Conservation (phyloP, 2,113 vertebrate genomes). For the Otus sunia region DNA sequence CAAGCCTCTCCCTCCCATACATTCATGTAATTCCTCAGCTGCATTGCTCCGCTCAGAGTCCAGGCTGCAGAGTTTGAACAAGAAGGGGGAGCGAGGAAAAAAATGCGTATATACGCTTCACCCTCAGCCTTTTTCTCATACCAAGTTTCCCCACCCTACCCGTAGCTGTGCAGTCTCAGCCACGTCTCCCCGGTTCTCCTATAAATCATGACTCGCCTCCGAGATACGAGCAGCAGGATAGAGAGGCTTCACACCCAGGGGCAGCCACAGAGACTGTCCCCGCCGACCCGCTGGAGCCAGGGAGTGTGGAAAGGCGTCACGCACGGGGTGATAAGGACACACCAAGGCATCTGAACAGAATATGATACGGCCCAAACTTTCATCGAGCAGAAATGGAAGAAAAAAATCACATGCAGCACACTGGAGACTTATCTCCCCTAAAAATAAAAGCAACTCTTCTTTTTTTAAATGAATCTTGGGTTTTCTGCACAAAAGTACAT, state of each 20-base stretch:
- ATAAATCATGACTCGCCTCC: not conserved
- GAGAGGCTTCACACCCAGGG: not conserved
- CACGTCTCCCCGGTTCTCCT: not conserved
- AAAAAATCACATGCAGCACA: not conserved
- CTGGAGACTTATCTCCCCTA: not conserved
- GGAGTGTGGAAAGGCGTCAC: not conserved
- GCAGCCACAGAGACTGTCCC: not conserved
- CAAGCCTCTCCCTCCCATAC: slow-evolving; percentile 44
- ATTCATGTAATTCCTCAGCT: slow-evolving; percentile 62
- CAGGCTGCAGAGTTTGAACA: not conserved
- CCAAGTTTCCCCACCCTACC: slow-evolving; percentile 6
- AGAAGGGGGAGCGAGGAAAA: not conserved
- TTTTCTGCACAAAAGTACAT: not conserved
- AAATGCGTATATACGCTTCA: not conserved
- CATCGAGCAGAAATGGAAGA: not conserved
- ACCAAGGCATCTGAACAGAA: not conserved
- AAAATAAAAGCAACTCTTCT: not conserved
- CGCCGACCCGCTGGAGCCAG: not conserved
- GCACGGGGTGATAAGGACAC: not conserved
- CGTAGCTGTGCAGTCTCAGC: not conserved
- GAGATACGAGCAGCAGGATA: not conserved
- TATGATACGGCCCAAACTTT: not conserved
- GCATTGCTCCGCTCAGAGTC: not conserved
- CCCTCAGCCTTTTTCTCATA: slow-evolving; percentile 48
- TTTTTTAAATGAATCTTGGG: not conserved